Evolutionary conservation across 2,113 vertebrate species (phyloP), one percentile per base, ranked within the genome.

Genomic region (Xiphophorus hellerii): DNA sequence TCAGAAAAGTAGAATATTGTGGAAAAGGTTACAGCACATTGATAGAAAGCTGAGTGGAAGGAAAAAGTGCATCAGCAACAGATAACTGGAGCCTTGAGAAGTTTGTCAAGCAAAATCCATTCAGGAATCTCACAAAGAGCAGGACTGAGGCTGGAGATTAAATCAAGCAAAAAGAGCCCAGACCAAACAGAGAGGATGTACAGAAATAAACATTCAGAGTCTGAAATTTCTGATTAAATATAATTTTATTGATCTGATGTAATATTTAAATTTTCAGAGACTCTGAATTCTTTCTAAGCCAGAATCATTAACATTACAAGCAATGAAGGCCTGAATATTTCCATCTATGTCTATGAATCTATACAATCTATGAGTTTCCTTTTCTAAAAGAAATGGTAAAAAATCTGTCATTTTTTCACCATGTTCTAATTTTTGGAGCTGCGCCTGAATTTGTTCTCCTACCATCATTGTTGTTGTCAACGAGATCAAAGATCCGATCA

Each of bases 381-480:
- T 54, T 54, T 54, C 22, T 54, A 9, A 25, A 51, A 1, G 20
- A 17, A 51, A 4, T 7, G 4, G 13, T 9, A 54, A 54, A n/a
- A 3, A n/a, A n/a, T 25, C 0, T 9, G 25, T 3, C 2, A 11
- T 25, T n/a, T 58, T n/a, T 58, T 11, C 22, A 25, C 3, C 5
- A 25, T 9, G 17, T n/a, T 58, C 22, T 51, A 25, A 25, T 9
- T 54, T 22, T 54, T 8, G 4, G 17, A 51, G 48, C 48, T 25
- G 51, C 0, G 1, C 2, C 17, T 54, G 51, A 58, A n/a, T 9
- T 25, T n/a, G 63, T 5, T 35, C 33, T 25, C 11, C 80, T 48
- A 94, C 94, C 94, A 7, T 95, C 93, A 2, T 90, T 35, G 37
- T 95, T 94, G 74, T 91, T 67, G 74, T 95, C 94, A 1, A 94